These are phyloP conservation scores for Chrysotoxum bicinctum DNA, from an alignment of 2,888 invertebrate species.

Conservation along the genomic window DNA sequence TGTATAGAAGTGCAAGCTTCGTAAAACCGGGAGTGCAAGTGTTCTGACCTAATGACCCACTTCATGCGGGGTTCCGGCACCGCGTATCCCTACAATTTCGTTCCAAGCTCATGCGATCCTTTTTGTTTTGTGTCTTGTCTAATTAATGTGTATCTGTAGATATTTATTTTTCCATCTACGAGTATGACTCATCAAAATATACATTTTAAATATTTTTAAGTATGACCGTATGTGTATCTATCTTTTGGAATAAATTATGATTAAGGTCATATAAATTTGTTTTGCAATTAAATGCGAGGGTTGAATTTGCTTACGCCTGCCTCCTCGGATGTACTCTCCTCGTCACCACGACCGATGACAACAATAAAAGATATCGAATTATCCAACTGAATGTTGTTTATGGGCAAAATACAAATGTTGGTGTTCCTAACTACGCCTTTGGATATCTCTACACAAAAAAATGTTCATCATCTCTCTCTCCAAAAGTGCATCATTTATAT, in stretches of 20 bases:
- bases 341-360: not conserved
- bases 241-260: conserved; percentile 65
- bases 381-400: conserved; percentile 40
- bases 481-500: conserved; percentile 71
- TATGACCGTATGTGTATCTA: not conserved
- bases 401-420: conserved; percentile 10
- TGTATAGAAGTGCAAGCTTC: conserved; percentile 55
- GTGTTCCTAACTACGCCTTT: conserved; percentile 42
- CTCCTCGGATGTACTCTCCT: not conserved
- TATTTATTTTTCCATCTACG: conserved; percentile 32
- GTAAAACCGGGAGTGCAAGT: conserved; percentile 60
- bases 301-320: conserved; percentile 30
- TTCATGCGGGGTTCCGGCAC: conserved; percentile 39
- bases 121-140: conserved; percentile 10
- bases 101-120: conserved; percentile 32
- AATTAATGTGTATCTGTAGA: conserved; percentile 17
- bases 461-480: conserved; percentile 15
- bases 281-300: conserved; percentile 62
- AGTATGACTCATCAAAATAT: conserved; percentile 60
- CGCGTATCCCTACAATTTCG: conserved; percentile 16
- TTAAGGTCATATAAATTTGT: conserved; percentile 71
- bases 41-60: conserved; percentile 69
- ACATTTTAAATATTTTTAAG: conserved; percentile 25
- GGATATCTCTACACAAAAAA: conserved; percentile 1
- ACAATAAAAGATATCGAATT: conserved; percentile 35